These are phyloP conservation scores for Prunella himalayana DNA, from an alignment of 2,113 vertebrate genomes.

Conservation along the genomic window DNA sequence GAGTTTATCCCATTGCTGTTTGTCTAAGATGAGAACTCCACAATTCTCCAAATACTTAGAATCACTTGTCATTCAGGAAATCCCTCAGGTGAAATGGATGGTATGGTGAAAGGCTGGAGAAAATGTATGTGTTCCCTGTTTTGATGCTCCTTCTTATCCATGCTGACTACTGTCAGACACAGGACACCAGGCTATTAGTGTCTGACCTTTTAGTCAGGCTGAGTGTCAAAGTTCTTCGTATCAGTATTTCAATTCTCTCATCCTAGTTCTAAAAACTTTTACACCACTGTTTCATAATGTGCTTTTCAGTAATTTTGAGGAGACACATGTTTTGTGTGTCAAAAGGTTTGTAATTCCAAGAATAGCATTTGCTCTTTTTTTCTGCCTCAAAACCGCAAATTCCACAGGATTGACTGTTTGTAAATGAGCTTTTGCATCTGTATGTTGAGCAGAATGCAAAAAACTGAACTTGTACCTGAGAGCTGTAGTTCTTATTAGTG, in stretches of 20 bases:
- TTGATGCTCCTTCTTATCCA: not conserved
- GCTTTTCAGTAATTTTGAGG: not conserved
- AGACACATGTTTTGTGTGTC: not conserved
- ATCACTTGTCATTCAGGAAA: not conserved
- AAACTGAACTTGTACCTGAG: not conserved
- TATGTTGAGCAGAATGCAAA: not conserved
- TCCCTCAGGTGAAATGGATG: not conserved
- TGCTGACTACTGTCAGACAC: not conserved
- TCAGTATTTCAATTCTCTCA: not conserved
- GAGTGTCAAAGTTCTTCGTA: not conserved
- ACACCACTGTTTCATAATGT: not conserved
- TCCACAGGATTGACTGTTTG: not conserved
- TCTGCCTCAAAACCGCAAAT: not conserved
- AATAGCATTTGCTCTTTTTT: not conserved
- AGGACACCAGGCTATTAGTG: not conserved
- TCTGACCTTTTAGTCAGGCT: not conserved
- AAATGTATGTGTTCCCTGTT: not conserved
- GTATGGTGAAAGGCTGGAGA: not conserved
- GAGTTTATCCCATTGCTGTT: not conserved
- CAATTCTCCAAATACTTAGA: not conserved
- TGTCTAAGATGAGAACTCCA: not conserved
- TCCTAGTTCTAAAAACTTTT: not conserved
- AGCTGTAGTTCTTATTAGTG: not conserved
- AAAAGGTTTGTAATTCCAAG: not conserved
- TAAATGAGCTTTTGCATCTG: not conserved